Evolutionary conservation across 2,888 invertebrate genomes (phyloP).

Genomic region (Andrena trimmerana): DNA sequence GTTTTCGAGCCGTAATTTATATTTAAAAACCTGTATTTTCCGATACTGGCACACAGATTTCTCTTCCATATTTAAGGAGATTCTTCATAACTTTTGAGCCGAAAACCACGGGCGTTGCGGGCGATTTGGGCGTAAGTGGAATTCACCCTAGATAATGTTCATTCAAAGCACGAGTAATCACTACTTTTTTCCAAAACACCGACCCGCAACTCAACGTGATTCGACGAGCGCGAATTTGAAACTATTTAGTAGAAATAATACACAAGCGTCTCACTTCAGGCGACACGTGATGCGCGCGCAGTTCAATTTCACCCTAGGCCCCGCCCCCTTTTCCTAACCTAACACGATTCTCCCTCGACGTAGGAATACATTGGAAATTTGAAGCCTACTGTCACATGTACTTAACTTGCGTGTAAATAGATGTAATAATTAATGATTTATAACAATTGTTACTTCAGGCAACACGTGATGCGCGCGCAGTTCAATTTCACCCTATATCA

Average conservation of each 20-base stretch:
- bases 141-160: background rate
- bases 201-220: background rate
- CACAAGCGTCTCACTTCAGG: background rate
- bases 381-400: background rate
- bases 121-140: no score
- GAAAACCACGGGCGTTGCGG: no score
- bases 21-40: no score
- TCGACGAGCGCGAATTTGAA: background rate
- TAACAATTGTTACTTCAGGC: slow-evolving; percentile 1
- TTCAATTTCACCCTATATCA: background rate
- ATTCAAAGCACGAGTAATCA: background rate
- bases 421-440: slow-evolving; percentile 4
- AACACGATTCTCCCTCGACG: slow-evolving; percentile 2
- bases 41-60: no score
- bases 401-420: background rate
- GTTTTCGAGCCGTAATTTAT: no score
- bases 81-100: no score
- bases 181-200: background rate
- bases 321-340: slow-evolving; percentile 30
- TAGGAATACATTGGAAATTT: slow-evolving; percentile 4
- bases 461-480: background rate
- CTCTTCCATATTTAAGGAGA: no score
- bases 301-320: background rate
- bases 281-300: background rate
- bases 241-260: background rate